Conservation (phyloP, 2,113 vertebrate species). For the Sander vitreus region DNA sequence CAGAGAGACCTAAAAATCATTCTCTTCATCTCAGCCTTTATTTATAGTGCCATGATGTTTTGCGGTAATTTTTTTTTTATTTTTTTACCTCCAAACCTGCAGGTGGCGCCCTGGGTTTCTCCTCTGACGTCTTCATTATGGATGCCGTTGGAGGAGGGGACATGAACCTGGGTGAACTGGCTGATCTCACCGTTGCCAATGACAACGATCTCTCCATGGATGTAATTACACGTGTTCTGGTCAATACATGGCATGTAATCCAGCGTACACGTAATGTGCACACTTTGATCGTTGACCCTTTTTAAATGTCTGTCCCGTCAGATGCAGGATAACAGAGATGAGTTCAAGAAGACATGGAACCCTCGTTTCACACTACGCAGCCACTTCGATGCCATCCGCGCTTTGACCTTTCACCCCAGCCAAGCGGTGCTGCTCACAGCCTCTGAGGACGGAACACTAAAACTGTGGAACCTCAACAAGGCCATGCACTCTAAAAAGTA, state of each 20-base stretch:
- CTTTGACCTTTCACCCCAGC: constrained; percentile 90
- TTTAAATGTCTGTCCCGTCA: constrained; percentile 50
- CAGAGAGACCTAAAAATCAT: background rate
- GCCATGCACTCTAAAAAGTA: constrained; percentile 92
- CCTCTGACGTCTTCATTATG: constrained; percentile 93
- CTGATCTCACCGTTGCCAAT: constrained; percentile 94
- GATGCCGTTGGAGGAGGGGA: constrained; percentile 90
- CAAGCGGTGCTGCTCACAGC: constrained; percentile 90
- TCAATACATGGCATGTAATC: background rate
- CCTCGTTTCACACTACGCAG: constrained; percentile 93
- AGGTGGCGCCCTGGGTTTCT: constrained; percentile 90
- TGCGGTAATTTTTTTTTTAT: background rate
- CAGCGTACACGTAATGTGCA: background rate
- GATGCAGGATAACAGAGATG: constrained; percentile 90
- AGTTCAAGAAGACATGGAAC: constrained; percentile 94
- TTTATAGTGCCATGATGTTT: background rate
- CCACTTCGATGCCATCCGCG: constrained; percentile 92
- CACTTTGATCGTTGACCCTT: background rate
- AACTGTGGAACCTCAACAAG: constrained; percentile 96
- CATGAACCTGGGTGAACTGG: constrained; percentile 94
- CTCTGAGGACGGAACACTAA: constrained; percentile 92
- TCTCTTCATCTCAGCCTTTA: constrained; percentile 6
- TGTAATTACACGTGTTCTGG: constrained; percentile 80
- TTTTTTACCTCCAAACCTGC: constrained; percentile 54
- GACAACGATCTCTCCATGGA: constrained; percentile 93